Evolutionary conservation across 2,113 vertebrate species (phyloP).

Genomic region (Pterocles orientalis): DNA sequence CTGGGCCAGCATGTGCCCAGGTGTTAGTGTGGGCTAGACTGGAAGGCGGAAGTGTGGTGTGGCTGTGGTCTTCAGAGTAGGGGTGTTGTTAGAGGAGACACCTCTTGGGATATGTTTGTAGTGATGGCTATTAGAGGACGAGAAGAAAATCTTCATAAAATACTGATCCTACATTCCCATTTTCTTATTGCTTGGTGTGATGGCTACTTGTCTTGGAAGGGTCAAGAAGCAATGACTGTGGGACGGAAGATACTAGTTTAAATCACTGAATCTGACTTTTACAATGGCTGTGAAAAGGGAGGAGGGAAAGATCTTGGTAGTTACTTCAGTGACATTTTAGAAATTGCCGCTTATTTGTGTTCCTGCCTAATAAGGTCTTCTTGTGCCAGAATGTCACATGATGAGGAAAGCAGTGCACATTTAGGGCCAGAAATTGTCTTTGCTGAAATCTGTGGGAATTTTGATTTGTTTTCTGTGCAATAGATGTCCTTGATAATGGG

Average conservation of each 20-base stretch:
- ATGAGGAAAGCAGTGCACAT: not conserved
- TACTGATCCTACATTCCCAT: rapidly evolving
- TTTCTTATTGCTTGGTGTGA: not conserved
- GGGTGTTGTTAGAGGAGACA: not conserved
- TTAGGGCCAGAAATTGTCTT: not conserved
- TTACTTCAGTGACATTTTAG: not conserved
- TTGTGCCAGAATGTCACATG: not conserved
- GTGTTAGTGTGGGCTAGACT: not conserved
- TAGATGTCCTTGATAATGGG: not conserved
- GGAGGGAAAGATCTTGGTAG: not conserved
- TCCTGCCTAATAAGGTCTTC: not conserved
- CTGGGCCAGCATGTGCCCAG: not conserved
- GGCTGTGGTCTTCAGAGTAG: not conserved
- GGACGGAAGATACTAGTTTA: not conserved
- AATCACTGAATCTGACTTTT: not conserved
- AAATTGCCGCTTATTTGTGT: not conserved
- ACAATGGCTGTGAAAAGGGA: not conserved
- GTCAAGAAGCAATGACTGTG: not conserved
- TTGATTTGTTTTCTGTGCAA: not conserved
- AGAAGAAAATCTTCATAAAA: not conserved
- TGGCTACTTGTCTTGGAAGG: not conserved
- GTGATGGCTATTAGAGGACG: not conserved
- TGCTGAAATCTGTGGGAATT: not conserved
- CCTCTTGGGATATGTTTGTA: not conserved
- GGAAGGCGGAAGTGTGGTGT: not conserved